phyloP scores from a whole-genome alignment of 1,140 invertebrate genomes.

The Panagrolaimus sp. region DNA sequence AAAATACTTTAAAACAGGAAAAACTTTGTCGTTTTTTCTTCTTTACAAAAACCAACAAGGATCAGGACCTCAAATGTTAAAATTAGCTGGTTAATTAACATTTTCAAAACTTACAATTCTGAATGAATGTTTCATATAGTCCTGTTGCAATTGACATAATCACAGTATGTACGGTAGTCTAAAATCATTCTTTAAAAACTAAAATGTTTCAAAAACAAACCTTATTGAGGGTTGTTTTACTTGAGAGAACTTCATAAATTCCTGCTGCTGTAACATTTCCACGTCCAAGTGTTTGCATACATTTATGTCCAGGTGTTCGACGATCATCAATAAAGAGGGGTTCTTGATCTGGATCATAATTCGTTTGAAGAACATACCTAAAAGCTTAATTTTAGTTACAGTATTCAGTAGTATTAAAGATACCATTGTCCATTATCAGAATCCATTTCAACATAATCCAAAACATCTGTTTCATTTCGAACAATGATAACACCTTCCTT shows the following conservation, averaged over 20 bases:
- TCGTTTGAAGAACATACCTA: slow-evolving; percentile 65
- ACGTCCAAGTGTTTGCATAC: slow-evolving; percentile 51
- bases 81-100: too few relatives aligned
- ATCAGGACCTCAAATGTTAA: too few relatives aligned
- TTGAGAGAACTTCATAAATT: slow-evolving; percentile 47
- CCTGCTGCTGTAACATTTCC: slow-evolving; percentile 29
- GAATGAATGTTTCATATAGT: slow-evolving; percentile 23
- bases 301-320: slow-evolving; percentile 61
- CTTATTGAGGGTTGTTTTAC: slow-evolving; percentile 49
- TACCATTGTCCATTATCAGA: slow-evolving; percentile 14
- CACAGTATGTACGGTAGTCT: slow-evolving; percentile 22
- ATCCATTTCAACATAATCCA: slow-evolving; percentile 25
- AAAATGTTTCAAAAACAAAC: neutral
- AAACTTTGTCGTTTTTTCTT: neutral
- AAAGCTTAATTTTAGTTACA: too few relatives aligned
- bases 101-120: too few relatives aligned
- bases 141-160: slow-evolving; percentile 19
- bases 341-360: slow-evolving; percentile 62
- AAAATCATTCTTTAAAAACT: neutral
- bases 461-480: slow-evolving; percentile 27
- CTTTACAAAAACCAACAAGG: slow-evolving; percentile 29
- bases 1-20: too few relatives aligned
- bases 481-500: slow-evolving; percentile 25
- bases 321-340: slow-evolving; percentile 59
- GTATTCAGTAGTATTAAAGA: too few relatives aligned